Evolutionary conservation across 2,797 vertebrate genomes (phyloP).

Genomic region (Artibeus lituratus): DNA sequence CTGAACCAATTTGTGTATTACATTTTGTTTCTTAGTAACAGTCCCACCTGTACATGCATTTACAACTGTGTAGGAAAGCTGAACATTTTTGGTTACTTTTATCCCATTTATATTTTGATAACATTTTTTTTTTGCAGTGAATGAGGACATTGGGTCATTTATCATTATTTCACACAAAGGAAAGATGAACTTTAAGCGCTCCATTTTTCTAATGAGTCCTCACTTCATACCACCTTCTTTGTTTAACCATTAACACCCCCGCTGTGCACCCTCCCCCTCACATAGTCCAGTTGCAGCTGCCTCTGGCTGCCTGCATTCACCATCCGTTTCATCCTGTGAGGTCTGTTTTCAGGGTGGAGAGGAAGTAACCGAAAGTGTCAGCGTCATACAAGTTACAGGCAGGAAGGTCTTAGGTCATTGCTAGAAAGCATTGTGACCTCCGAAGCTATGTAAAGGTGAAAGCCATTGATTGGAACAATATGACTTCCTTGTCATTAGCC

Average conservation of each 20-base stretch:
- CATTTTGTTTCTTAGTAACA: conserved; percentile 9
- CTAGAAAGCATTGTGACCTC: background rate
- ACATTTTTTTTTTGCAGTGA: background rate
- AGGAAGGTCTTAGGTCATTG: background rate
- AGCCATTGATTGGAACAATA: background rate
- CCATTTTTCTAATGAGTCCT: background rate
- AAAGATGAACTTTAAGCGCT: background rate
- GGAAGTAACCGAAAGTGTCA: background rate
- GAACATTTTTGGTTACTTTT: background rate
- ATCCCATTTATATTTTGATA: background rate
- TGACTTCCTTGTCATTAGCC: background rate
- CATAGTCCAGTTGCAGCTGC: background rate
- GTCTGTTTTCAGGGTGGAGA: background rate
- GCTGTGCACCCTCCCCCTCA: accelerated
- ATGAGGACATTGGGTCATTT: background rate
- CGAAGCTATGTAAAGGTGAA: background rate
- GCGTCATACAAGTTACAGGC: background rate
- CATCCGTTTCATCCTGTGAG: background rate
- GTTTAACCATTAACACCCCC: background rate
- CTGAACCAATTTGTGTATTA: background rate
- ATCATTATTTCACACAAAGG: background rate
- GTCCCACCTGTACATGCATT: background rate
- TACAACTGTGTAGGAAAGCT: background rate
- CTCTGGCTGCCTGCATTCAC: background rate
- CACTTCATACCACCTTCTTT: background rate